Base-by-base conservation (phyloP, 2,888 invertebrate genomes). In the Ariolimax columbianus region DNA sequence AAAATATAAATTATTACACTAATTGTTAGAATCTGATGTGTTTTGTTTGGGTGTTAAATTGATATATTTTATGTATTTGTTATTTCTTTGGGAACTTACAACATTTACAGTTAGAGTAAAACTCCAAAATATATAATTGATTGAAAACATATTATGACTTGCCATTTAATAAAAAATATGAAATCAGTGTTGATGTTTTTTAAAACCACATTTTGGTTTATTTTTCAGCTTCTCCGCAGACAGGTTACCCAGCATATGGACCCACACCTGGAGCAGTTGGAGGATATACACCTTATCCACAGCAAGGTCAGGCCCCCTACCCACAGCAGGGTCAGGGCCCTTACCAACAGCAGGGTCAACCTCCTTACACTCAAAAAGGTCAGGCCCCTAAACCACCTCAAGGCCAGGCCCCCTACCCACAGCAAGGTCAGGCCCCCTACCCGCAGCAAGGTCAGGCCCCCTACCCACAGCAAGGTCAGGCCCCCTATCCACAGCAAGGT, bases 281-380 rank as follows among this genome's bases (percentile, higher is more conserved):
- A 51, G 82, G 82, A 4, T 63, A 73, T 19, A 33, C 59, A n/a
- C 75, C 82, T 14, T 75, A 63, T 40, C 83, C 66, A 55, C 14
- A 14, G 6, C 79, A 80, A 80, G 73, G 79, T 33, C 84, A 70
- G 30, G 59, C 78, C 17, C 72, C 84, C 4, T 55, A 70, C 63
- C 84, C 79, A 59, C 30, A 47, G 9, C 84, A 79, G 75, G 70
- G 72, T 43, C 82, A 55, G 38, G 0, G 70, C 26, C 80, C 63
- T 26, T 79, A 79, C 36, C 70, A 43, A n/a, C 26, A 23, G n/a
- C 82, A 77, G 63, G 82, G 82, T 63, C 83, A 83, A 11, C 26
- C 82, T n/a, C 72, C 72, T 7, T 77, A 83, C 7, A 51, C 77
- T 55, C 40, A n/a, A 47, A 77, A 77, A 68, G 78, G 78, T n/a